Evolutionary conservation across 2,797 vertebrate species (phyloP).

Genomic region (Acanthopagrus latus): DNA sequence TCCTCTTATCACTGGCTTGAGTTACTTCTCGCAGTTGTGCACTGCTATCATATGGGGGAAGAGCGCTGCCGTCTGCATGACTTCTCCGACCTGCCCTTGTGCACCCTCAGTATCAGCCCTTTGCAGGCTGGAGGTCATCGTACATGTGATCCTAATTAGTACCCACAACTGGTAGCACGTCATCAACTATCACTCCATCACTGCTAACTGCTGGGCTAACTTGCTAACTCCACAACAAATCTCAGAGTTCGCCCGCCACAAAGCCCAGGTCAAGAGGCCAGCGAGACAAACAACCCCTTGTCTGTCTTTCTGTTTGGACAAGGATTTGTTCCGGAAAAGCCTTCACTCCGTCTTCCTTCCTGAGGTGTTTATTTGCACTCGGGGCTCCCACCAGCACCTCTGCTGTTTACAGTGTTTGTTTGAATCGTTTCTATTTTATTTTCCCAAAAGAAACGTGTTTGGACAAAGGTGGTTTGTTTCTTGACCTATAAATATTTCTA

Average conservation of each 20-base stretch:
- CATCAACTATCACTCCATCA: conserved; percentile 28
- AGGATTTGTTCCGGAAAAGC: conserved; percentile 72
- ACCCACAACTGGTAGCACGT: conserved; percentile 8
- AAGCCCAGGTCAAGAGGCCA: conserved; percentile 68
- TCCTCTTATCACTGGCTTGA: conserved; percentile 19
- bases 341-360: conserved; percentile 71
- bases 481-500: conserved; percentile 73
- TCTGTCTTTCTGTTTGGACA: conserved; percentile 71
- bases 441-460: conserved; percentile 45
- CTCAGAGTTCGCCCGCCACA: conserved; percentile 49
- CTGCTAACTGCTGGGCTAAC: conserved; percentile 35
- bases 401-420: conserved; percentile 73
- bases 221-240: conserved; percentile 63
- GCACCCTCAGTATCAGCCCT: conserved; percentile 3
- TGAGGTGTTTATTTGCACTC: conserved; percentile 75
- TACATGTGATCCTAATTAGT: conserved; percentile 11
- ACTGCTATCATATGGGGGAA: conserved; percentile 10
- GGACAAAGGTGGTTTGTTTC: conserved; percentile 67
- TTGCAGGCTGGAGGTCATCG: neutral
- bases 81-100: conserved; percentile 2
- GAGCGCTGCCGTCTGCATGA: conserved; percentile 6
- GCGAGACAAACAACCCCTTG: conserved; percentile 66
- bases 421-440: conserved; percentile 61
- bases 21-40: conserved; percentile 1
- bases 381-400: conserved; percentile 61